Conservation (phyloP, 2,888 invertebrate genomes). For the Drosophila sordidapex region DNA sequence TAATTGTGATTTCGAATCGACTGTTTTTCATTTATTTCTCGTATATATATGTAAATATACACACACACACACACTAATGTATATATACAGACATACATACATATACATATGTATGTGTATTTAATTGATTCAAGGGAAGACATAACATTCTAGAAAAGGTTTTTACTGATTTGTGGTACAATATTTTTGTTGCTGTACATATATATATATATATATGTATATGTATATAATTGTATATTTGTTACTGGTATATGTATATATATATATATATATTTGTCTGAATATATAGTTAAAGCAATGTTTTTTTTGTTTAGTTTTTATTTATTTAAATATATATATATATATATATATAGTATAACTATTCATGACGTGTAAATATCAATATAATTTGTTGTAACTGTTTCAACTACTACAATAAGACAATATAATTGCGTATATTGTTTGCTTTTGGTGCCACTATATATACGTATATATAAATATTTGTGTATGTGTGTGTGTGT, state of each 20-base stretch:
- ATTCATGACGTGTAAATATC: constrained; percentile 74
- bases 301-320: constrained; percentile 14
- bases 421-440: constrained; percentile 56
- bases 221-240: constrained; percentile 67
- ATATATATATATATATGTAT: constrained; percentile 34
- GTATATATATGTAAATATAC: constrained; percentile 31
- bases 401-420: constrained; percentile 70
- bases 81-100: constrained; percentile 2
- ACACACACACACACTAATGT: constrained; percentile 5
- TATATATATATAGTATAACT: constrained; percentile 31
- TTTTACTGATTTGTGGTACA: constrained; percentile 69
- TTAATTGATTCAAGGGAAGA: constrained; percentile 78
- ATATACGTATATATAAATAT: constrained; percentile 47
- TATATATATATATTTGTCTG: constrained; percentile 40
- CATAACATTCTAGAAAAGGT: constrained; percentile 81
- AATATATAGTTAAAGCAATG: constrained; percentile 55
- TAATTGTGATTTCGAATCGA: constrained; percentile 30
- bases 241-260: constrained; percentile 47
- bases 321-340: constrained; percentile 15
- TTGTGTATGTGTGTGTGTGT: constrained; percentile 21
- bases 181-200: constrained; percentile 28
- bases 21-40: constrained; percentile 17
- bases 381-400: constrained; percentile 62
- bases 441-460: constrained; percentile 67
- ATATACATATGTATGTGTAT: constrained; percentile 16